Percentiles rank a stretch among this genome's conserved stretches.
phyloP scores from a whole-genome alignment of 2,888 invertebrate genomes.

The Drosophila pegasa region DNA sequence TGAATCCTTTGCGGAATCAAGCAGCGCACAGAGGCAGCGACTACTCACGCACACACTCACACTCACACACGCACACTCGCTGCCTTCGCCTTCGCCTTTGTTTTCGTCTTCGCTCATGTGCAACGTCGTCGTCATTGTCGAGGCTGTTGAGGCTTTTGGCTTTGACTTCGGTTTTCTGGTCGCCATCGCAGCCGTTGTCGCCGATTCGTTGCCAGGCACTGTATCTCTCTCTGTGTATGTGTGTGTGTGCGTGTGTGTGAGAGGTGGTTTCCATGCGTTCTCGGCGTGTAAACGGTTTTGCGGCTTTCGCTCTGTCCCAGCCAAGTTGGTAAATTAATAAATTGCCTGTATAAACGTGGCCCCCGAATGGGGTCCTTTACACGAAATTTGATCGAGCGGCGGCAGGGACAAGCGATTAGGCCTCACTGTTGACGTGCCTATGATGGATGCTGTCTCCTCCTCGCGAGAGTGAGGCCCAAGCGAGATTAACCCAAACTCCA shows the following conservation, averaged over 20 bases:
- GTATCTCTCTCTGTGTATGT: constrained; percentile 1
- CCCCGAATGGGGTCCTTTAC: constrained; percentile 56
- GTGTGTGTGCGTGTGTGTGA: neutral
- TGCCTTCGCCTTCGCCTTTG: constrained; percentile 5
- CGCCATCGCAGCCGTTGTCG: constrained; percentile 1
- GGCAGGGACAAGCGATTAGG: constrained; percentile 48
- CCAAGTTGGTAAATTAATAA: constrained; percentile 74
- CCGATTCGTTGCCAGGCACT: constrained; percentile 20
- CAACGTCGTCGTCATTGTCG: constrained; percentile 49
- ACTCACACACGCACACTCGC: neutral
- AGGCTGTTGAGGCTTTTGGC: constrained; percentile 44
- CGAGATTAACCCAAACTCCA: neutral
- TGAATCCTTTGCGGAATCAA: constrained; percentile 62
- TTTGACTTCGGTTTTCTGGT: constrained; percentile 32
- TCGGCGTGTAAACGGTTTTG: constrained; percentile 72
- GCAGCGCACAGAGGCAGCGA: constrained; percentile 12
- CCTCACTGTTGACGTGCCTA: constrained; percentile 48
- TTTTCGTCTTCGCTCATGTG: constrained; percentile 23
- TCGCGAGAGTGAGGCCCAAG: neutral
- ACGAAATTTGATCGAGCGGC: constrained; percentile 68
- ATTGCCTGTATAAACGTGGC: constrained; percentile 74
- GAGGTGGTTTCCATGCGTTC: constrained; percentile 21
- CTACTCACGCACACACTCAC: neutral
- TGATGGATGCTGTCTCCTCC: constrained; percentile 58
- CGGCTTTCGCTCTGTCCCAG: constrained; percentile 44